Base-by-base conservation (phyloP, 2,113 vertebrate species). In the Rhineura floridana region DNA sequence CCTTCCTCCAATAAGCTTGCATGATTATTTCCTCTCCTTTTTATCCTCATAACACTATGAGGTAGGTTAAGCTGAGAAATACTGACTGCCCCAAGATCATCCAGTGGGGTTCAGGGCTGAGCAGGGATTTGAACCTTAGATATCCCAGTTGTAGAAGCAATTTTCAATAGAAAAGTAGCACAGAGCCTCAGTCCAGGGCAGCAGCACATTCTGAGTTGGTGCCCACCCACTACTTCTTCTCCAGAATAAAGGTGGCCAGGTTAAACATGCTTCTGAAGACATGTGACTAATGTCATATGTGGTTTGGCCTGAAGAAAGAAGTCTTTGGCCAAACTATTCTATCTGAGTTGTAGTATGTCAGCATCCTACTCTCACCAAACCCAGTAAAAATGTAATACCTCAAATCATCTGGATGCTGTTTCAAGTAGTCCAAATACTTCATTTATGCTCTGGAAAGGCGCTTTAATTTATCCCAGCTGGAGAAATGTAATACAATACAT, bases 361-460 rank as follows among this genome's bases (percentile, higher is more conserved):
- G 86, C 83, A 63, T 3, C 1, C 87, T 59, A 2, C 44, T 23
- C 50, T 70, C 28, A 12, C 76, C 42, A 78, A 1, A 73, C 48
- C 75, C 39, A 65, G 87, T 90, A 83, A 62, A 67, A 78, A 89
- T 55, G 7, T 23, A 84, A 86, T 83, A 0, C 55, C 48, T 30
- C 44, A 23, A 30, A 19, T 33, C 3, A 8, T 70, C 28, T 52
- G 93, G 33, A 83, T 91, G 36, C 39, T 69, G 91, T 59, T 81
- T 50, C 81, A 8, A 80, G 73, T 87, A 93, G 93, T 55, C 79
- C 90, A 70, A 87, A 92, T 81, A 6, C 46, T 77, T 88, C 90
- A 88, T 82, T 93, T 84, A 78, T 36, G 90, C 21, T 65, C 80
- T 52, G 23, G 88, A 77, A 50, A 75, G 30, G 2, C 77, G 44